Evolutionary conservation across 2,888 invertebrate genomes (phyloP), one percentile per base, ranked within the genome.

Genomic region (Gortyna flavago): DNA sequence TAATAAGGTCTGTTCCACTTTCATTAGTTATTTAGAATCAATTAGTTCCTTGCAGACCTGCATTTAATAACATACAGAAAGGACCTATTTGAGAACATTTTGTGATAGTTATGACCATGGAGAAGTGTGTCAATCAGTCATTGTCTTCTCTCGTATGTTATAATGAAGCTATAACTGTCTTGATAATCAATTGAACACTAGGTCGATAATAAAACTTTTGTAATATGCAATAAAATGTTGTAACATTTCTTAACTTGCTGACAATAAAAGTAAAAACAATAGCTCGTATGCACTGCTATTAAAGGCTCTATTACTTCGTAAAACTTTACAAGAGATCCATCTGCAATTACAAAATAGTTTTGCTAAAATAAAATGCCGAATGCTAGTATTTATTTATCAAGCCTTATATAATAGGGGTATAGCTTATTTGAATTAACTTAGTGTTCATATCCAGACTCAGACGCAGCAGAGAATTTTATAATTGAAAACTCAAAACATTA

Each of bases 201-300:
- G 71, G 71, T 69, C 71, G 38, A 51, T 44, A 5, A 48, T 75
- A 59, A 83, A 66, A 13, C 61, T 72, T 75, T 75, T 29, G 62
- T 54, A 76, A 80, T 70, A 16, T 44, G 69, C 72, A 75, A 75
- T 84, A 38, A 84, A 66, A 61, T 83, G 18, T 68, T 67, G 80
- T 57, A 84, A 84, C 54, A 57, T 59, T 41, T 73, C 80, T 61
- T 80, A 75, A 72, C 16, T 76, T 71, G 41, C 21, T n/a, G 54
- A 32, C 44, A 48, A 25, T 73, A 75, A 76, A 74, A 59, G 2
- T 71, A n/a, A 61, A 57, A 80, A 80, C 80, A 84, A 84, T 80
- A 21, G 76, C 16, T 70, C 51, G 57, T 69, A 32, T 41, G 16
- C 57, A 38, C 16, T 59, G 67, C 73, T 35, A 67, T 44, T 29